Conservation (phyloP, 2,797 vertebrate genomes). For the Scleropages formosus region DNA sequence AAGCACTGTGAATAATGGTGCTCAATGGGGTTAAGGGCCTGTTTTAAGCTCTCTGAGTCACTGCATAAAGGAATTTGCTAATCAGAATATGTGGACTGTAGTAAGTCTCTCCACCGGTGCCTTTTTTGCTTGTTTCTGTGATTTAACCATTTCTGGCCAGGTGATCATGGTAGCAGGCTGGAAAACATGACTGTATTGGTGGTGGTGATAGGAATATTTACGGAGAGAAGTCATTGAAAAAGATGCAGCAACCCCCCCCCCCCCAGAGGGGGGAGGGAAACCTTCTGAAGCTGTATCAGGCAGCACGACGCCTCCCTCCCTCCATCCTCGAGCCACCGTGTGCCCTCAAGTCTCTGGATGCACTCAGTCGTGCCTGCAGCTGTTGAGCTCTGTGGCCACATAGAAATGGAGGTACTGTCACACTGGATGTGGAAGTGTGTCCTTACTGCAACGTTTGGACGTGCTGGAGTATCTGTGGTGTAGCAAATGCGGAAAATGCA, state of each 20-base stretch:
- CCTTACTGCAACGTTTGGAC: not conserved
- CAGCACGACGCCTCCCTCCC: slow-evolving; percentile 21
- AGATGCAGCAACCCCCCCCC: slow-evolving; percentile 2
- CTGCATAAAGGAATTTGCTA: too few species aligned
- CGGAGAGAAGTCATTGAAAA: slow-evolving; percentile 8
- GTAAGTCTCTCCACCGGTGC: too few species aligned
- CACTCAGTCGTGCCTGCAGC: slow-evolving; percentile 4
- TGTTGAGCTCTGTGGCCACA: slow-evolving; percentile 23
- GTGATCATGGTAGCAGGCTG: too few species aligned
- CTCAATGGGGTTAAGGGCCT: too few species aligned
- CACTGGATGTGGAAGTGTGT: slow-evolving; percentile 17
- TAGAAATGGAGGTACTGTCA: slow-evolving; percentile 16
- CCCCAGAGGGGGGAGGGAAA: too few species aligned
- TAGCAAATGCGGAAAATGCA: too few species aligned
- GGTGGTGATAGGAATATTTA: not conserved
- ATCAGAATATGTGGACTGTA: too few species aligned
- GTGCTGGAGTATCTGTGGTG: not conserved
- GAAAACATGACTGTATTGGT: not conserved
- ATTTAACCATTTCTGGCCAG: too few species aligned
- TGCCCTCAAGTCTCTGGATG: slow-evolving; percentile 6
- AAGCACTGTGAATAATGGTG: too few species aligned
- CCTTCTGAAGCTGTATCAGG: not conserved
- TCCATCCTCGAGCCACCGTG: slow-evolving; percentile 28
- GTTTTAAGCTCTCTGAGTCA: too few species aligned
- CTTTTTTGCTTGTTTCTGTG: too few species aligned